Percentiles rank a stretch among this genome's conserved stretches.
Evolutionary conservation across 2,888 invertebrate species (phyloP).

Genomic region (Brachyptera risi): DNA sequence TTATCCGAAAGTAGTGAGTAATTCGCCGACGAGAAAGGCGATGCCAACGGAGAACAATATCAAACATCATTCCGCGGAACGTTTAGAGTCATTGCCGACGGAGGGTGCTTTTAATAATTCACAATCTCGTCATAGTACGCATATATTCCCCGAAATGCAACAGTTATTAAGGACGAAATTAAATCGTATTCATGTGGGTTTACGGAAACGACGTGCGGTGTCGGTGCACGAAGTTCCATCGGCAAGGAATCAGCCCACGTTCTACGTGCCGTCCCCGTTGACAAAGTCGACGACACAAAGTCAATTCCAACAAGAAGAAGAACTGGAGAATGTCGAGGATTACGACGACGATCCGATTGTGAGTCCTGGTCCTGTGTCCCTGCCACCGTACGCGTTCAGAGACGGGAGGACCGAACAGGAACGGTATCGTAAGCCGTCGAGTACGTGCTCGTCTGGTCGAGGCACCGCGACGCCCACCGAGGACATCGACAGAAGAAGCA

Average conservation of each 20-base stretch:
- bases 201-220: slow-evolving; percentile 60
- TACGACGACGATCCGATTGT: slow-evolving; percentile 23
- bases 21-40: slow-evolving; percentile 13
- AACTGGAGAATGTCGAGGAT: slow-evolving; percentile 22
- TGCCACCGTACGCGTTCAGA: slow-evolving; percentile 46
- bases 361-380: slow-evolving; percentile 44
- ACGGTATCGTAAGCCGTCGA: slow-evolving; percentile 23
- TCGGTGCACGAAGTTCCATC: slow-evolving; percentile 62
- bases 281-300: slow-evolving; percentile 23
- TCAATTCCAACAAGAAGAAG: slow-evolving; percentile 3
- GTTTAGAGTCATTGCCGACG: slow-evolving; percentile 13
- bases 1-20: slow-evolving; percentile 7
- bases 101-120: not conserved
- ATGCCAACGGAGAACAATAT: slow-evolving; percentile 23
- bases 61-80: slow-evolving; percentile 15
- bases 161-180: slow-evolving; percentile 57
- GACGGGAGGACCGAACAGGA: slow-evolving; percentile 37
- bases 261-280: slow-evolving; percentile 65
- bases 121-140: slow-evolving; percentile 13
- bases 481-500: slow-evolving; percentile 33
- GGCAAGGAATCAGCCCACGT: slow-evolving; percentile 39
- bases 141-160: slow-evolving; percentile 33
- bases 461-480: slow-evolving; percentile 32
- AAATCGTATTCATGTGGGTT: slow-evolving; percentile 65
- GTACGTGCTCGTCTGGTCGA: slow-evolving; percentile 30